Percentiles rank a stretch among this genome's conserved stretches.
Evolutionary conservation across 1,140 invertebrate genomes (phyloP).

Genomic region (Rhynchophorus ferrugineus): DNA sequence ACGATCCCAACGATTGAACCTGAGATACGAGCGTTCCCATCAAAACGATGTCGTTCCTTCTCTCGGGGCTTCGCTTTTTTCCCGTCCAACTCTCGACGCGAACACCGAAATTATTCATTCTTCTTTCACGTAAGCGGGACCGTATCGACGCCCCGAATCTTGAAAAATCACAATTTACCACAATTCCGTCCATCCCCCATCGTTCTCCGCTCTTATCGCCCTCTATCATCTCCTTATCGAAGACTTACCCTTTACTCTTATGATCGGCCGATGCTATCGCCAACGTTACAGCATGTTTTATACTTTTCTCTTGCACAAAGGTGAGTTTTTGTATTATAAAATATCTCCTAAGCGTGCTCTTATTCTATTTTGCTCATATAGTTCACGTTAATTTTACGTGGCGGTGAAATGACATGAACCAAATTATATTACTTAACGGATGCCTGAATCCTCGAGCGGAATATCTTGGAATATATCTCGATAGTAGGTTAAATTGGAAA

Average conservation of each 20-base stretch:
- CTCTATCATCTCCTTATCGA: not conserved
- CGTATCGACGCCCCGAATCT: not conserved
- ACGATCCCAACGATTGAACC: not conserved
- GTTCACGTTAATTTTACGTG: too few species aligned
- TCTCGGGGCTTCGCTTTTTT: not conserved
- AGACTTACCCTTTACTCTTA: not conserved
- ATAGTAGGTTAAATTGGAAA: too few species aligned
- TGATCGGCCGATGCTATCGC: too few species aligned
- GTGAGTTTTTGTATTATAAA: too few species aligned
- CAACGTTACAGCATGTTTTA: too few species aligned
- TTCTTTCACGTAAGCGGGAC: not conserved
- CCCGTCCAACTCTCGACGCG: not conserved
- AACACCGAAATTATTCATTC: not conserved
- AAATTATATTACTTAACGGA: too few species aligned
- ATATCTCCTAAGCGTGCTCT: too few species aligned
- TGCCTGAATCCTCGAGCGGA: too few species aligned
- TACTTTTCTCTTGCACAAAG: too few species aligned
- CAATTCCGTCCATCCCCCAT: not conserved
- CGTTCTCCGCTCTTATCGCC: not conserved
- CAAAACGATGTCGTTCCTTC: not conserved
- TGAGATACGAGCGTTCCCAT: not conserved
- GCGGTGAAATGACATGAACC: too few species aligned
- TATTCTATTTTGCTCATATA: too few species aligned
- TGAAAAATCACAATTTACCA: not conserved
- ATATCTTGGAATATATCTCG: too few species aligned